Evolutionary conservation across 2,113 vertebrate species (phyloP), one percentile per base, ranked within the genome.

Genomic region (Verasper variegatus): DNA sequence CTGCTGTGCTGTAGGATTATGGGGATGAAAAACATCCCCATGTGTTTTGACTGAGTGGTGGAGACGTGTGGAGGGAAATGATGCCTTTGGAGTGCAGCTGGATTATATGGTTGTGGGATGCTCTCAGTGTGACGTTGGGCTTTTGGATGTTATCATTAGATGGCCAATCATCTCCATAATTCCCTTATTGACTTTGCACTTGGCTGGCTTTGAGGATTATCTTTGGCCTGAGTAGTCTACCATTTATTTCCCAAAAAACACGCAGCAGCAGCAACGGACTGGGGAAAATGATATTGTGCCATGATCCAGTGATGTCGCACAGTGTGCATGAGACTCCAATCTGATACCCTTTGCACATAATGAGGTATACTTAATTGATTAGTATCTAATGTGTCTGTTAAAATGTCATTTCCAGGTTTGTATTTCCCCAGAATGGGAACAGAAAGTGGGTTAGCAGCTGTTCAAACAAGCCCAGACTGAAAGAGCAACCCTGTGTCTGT

Each of bases 111-210:
- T 62, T 76, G 45, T 62, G 60, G 79, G 49, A 74, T 65, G 58
- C 64, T 69, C 61, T 57, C 75, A 68, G 40, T 23, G 20, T 73
- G 68, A 86, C 21, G 67, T 79, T 82, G 70, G 77, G 51, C 82
- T 51, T 31, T 83, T 90, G 74, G 60, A 80, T 74, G 63, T 80
- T 79, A 68, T 84, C 58, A 75, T 88, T 71, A 76, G 54, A 74
- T 79, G 89, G 64, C 58, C 79, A 86, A 76, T 84, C 72, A 81
- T 89, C 57, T 70, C 71, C 67, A 84, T 64, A 77, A 75, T 88
- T 84, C 75, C 60, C 67, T 52, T 62, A 49, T 56, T 86, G 67
- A 56, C 85, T 85, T 88, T 88, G 80, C 67, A 78, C 76, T 83
- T 74, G 80, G 67, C 54, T 76, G 78, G 51, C 59, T 88, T 72